A percentile compares a stretch with the other conserved stretches of the same genome.
phyloP scores from a whole-genome alignment of 2,888 invertebrate species.

The Mesorhabditis spiculigera region DNA sequence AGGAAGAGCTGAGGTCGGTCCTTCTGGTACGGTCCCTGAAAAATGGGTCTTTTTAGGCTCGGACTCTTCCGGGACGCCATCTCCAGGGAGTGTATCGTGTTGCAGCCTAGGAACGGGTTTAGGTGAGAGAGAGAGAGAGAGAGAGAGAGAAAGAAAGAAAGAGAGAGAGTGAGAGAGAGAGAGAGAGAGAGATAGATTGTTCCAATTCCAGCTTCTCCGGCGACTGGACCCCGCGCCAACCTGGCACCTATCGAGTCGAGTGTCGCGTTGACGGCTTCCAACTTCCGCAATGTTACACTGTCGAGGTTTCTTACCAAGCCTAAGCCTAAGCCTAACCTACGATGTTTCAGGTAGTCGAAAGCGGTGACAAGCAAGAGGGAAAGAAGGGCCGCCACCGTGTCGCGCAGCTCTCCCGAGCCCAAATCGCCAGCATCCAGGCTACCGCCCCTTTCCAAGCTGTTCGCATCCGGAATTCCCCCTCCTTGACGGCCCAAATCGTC shows the following conservation, averaged over 20 bases:
- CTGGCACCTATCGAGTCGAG: constrained; percentile 83
- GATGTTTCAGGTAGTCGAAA: background rate
- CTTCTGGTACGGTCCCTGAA: background rate
- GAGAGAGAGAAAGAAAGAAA: no score
- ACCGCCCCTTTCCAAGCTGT: constrained; percentile 30
- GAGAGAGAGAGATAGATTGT: background rate
- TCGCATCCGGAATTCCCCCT: constrained; percentile 72
- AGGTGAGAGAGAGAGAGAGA: constrained; percentile 64
- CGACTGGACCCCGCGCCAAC: constrained; percentile 84
- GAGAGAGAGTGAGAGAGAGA: background rate
- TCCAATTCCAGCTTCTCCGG: constrained; percentile 66
- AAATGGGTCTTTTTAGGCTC: constrained; percentile 11
- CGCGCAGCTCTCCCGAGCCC: constrained; percentile 30
- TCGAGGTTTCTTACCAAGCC: constrained; percentile 19
- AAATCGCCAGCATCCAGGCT: constrained; percentile 27
- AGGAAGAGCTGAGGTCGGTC: constrained; percentile 79
- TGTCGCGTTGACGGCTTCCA: constrained; percentile 67
- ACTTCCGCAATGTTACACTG: constrained; percentile 56
- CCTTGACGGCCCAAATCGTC: constrained; percentile 33
- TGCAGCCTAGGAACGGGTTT: constrained; percentile 75
- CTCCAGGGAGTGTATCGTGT: constrained; percentile 77
- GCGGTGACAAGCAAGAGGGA: background rate
- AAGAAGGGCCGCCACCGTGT: constrained; percentile 12
- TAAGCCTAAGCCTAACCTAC: no score
- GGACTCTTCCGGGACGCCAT: constrained; percentile 21